Conservation (phyloP, 2,888 invertebrate species). For the Leptinotarsa tumamoca region DNA sequence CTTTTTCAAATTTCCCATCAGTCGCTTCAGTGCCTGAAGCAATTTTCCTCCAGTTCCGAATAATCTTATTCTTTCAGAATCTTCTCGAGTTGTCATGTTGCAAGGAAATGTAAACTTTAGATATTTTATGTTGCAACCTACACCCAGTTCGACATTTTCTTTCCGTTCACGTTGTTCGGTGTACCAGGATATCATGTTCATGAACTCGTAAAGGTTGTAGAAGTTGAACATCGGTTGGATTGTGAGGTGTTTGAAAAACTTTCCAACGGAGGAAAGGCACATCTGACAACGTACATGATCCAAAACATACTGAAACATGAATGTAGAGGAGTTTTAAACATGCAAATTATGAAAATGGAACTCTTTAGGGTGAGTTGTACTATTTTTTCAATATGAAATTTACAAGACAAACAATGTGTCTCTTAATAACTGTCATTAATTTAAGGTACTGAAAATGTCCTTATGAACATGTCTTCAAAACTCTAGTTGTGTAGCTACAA, state of each 20-base stretch:
- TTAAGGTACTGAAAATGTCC: no score
- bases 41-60: slow-evolving; percentile 76
- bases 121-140: slow-evolving; percentile 72
- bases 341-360: background rate
- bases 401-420: no score
- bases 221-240: slow-evolving; percentile 83
- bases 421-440: no score
- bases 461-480: no score
- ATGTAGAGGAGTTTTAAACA: background rate
- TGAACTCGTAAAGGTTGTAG: slow-evolving; percentile 86
- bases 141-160: slow-evolving; percentile 62
- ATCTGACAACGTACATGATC: slow-evolving; percentile 80
- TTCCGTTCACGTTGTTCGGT: slow-evolving; percentile 69
- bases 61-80: slow-evolving; percentile 73
- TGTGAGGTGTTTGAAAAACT: slow-evolving; percentile 74
- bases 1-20: slow-evolving; percentile 76
- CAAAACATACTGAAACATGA: slow-evolving; percentile 72
- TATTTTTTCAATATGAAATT: no score
- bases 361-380: no score
- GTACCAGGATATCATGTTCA: slow-evolving; percentile 84
- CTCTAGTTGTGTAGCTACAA: no score
- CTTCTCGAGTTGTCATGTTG: slow-evolving; percentile 75
- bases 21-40: slow-evolving; percentile 70
- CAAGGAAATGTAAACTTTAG: slow-evolving; percentile 82
- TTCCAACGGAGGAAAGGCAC: slow-evolving; percentile 78